Conservation (phyloP, 2,797 vertebrate genomes). For the Tympanoctomys barrerae region DNA sequence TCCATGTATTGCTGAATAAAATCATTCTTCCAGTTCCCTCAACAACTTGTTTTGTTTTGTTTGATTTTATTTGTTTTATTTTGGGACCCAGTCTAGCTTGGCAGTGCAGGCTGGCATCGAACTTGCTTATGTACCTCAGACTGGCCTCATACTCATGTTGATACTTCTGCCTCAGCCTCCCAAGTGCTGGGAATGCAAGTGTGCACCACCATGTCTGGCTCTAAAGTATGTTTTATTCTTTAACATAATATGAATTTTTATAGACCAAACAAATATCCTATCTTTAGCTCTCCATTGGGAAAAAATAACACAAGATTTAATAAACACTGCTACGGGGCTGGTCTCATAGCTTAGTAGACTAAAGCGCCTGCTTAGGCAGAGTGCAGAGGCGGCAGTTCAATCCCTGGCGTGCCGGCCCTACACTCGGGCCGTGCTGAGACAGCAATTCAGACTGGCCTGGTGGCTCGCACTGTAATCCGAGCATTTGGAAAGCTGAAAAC, state of each 20-base stretch:
- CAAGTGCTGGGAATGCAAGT: not conserved
- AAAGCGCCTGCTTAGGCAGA: too few relatives aligned
- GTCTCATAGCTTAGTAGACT: too few relatives aligned
- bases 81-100: not conserved
- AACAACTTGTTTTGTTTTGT: not conserved
- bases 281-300: not conserved
- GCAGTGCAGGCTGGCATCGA: not conserved
- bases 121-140: not conserved
- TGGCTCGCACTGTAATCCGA: too few relatives aligned
- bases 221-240: too few relatives aligned
- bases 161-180: not conserved
- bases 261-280: not conserved
- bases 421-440: too few relatives aligned
- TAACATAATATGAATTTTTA: too few relatives aligned
- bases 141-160: not conserved
- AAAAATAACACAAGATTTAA: not conserved
- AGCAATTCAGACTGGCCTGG: too few relatives aligned
- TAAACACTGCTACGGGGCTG: too few relatives aligned
- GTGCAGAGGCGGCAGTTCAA: too few relatives aligned
- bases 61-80: not conserved
- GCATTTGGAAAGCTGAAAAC: too few relatives aligned
- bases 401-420: too few relatives aligned
- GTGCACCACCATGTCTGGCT: not conserved
- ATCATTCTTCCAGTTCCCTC: not conserved
- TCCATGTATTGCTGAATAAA: not conserved